Evolutionary conservation across 2,113 vertebrate genomes (phyloP).

Genomic region (Rhinopomastus cyanomelas): DNA sequence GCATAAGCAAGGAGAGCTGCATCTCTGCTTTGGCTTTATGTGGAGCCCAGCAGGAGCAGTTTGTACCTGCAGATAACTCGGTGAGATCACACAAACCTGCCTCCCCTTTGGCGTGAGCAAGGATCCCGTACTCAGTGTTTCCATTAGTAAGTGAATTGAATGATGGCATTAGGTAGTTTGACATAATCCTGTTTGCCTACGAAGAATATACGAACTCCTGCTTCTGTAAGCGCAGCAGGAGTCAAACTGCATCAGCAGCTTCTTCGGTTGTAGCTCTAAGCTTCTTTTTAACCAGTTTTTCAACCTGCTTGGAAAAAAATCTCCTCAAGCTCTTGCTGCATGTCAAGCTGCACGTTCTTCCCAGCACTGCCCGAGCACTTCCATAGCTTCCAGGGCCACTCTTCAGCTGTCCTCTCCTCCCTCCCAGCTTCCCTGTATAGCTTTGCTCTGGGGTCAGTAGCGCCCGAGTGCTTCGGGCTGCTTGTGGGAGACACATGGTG

Average conservation of each 20-base stretch:
- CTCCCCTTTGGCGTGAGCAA: background rate
- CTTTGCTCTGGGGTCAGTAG: background rate
- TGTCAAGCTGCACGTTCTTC: background rate
- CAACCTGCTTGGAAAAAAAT: background rate
- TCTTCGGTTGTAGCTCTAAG: background rate
- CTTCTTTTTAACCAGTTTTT: slow-evolving; percentile 34
- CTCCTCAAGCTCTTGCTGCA: background rate
- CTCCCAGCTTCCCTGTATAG: background rate
- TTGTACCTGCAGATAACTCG: background rate
- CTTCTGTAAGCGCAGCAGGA: slow-evolving; percentile 34
- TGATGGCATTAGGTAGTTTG: slow-evolving; percentile 5
- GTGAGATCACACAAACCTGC: background rate
- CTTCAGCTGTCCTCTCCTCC: background rate
- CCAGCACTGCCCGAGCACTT: accelerated
- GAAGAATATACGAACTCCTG: background rate
- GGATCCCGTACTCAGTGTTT: background rate
- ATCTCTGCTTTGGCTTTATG: background rate
- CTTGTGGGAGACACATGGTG: background rate
- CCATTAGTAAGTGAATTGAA: slow-evolving; percentile 1
- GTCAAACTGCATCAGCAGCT: slow-evolving; percentile 16
- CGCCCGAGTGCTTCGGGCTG: background rate
- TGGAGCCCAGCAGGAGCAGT: background rate
- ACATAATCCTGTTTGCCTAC: slow-evolving; percentile 45
- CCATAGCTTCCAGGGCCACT: background rate
- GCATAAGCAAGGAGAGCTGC: background rate